Percentiles rank a stretch among this genome's conserved stretches.
Conservation (phyloP, 1,140 invertebrate genomes). For the Drosophila tropicalis region DNA sequence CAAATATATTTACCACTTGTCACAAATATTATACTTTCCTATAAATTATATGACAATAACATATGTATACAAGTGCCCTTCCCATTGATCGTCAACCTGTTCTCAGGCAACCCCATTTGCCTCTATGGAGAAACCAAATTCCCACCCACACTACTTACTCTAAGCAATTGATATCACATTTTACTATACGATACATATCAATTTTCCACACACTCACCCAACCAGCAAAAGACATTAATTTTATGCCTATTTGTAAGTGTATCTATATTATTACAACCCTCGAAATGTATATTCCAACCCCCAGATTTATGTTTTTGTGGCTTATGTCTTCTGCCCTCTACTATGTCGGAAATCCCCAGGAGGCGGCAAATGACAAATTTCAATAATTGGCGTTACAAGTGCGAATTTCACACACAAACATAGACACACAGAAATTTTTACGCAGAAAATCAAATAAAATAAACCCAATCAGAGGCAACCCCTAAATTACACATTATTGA, state of each 20-base stretch:
- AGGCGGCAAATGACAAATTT: conserved; percentile 44
- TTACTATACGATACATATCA: conserved; percentile 58
- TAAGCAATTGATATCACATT: conserved; percentile 65
- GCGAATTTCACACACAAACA: conserved; percentile 52
- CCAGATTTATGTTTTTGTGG: neutral
- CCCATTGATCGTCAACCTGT: conserved; percentile 47
- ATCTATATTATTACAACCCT: conserved; percentile 17
- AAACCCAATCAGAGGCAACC: conserved; percentile 48
- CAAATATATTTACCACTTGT: no score
- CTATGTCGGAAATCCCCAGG: conserved; percentile 51
- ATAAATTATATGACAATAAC: no score
- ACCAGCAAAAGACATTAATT: conserved; percentile 64
- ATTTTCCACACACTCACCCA: conserved; percentile 65
- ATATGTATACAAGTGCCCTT: neutral
- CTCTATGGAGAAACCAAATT: conserved; percentile 32
- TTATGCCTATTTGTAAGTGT: conserved; percentile 73
- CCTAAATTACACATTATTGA: conserved; percentile 3
- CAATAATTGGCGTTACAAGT: conserved; percentile 77
- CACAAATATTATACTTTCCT: no score
- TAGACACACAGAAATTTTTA: conserved; percentile 35
- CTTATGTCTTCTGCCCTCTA: conserved; percentile 16
- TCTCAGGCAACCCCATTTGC: neutral
- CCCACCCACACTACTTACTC: conserved; percentile 57
- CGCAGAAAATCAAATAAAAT: conserved; percentile 31
- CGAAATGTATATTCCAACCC: conserved; percentile 23